Conservation (phyloP, 2,113 vertebrate species). For the Corynorhinus townsendii region DNA sequence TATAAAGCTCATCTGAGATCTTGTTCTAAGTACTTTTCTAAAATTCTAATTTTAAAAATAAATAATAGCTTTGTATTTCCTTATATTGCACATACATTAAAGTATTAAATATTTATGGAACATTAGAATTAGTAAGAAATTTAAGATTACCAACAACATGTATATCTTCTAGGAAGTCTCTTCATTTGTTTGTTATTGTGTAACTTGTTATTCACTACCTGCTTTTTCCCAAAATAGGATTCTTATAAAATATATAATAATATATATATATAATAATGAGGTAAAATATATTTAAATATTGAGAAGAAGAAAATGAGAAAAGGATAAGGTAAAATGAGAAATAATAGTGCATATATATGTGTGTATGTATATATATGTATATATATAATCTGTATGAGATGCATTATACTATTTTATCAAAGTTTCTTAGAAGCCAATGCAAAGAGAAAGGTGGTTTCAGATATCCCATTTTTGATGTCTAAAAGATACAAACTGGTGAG, state of each 20-base stretch:
- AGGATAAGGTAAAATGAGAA: neutral
- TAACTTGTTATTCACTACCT: neutral
- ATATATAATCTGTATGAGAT: neutral
- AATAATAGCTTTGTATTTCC: neutral
- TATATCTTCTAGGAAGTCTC: neutral
- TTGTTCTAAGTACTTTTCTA: neutral
- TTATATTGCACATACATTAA: neutral
- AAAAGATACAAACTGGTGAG: neutral
- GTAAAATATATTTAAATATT: neutral
- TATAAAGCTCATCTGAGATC: neutral
- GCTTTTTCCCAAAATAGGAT: neutral
- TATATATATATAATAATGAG: neutral
- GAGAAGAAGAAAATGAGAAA: neutral
- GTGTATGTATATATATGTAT: too few relatives aligned
- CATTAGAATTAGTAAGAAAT: neutral
- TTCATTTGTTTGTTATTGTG: neutral
- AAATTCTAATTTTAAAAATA: neutral
- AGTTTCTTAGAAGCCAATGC: neutral
- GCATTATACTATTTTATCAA: neutral
- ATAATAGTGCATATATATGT: neutral
- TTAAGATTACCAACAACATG: neutral
- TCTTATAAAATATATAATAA: neutral
- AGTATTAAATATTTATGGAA: neutral
- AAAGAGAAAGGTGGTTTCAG: neutral
- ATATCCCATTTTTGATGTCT: neutral